These are phyloP conservation scores for Belonocnema kinseyi DNA, from an alignment of 1,140 invertebrate species.

Conservation along the genomic window DNA sequence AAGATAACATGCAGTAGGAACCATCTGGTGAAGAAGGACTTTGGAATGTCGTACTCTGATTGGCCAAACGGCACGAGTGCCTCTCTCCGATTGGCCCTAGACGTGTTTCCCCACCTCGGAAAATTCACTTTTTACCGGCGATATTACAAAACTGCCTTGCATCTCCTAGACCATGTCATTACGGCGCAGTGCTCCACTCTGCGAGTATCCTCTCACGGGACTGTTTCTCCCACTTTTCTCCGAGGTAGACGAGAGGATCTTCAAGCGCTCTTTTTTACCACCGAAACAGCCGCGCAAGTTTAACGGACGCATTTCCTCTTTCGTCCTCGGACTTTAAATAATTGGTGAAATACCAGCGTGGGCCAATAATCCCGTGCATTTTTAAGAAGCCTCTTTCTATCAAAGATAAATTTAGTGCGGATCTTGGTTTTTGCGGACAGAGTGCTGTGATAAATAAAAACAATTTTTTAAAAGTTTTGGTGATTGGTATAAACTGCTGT, in stretches of 20 bases:
- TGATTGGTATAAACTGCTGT: neutral
- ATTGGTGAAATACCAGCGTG: neutral
- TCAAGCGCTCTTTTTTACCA: slow-evolving; percentile 24
- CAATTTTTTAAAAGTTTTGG: slow-evolving; percentile 22
- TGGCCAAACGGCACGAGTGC: slow-evolving; percentile 55
- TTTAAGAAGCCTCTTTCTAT: neutral
- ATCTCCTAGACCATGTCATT: slow-evolving; percentile 77
- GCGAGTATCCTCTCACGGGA: slow-evolving; percentile 66
- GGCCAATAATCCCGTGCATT: neutral
- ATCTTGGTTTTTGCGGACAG: neutral
- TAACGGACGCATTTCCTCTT: slow-evolving; percentile 15
- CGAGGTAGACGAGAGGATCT: slow-evolving; percentile 34
- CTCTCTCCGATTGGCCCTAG: slow-evolving; percentile 66
- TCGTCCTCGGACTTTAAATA: neutral
- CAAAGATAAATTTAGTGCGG: neutral
- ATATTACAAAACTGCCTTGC: slow-evolving; percentile 76
- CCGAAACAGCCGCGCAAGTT: slow-evolving; percentile 35
- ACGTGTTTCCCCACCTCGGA: slow-evolving; percentile 72
- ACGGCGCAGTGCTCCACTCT: slow-evolving; percentile 72
- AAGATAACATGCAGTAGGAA: slow-evolving; percentile 43
- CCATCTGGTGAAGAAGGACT: slow-evolving; percentile 48
- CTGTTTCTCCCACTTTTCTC: slow-evolving; percentile 54
- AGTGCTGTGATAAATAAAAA: slow-evolving; percentile 10
- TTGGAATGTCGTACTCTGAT: slow-evolving; percentile 70
- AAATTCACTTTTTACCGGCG: slow-evolving; percentile 75